Percentiles rank a stretch among this genome's conserved stretches.
These are phyloP conservation scores for Metopia argyrocephala DNA, from an alignment of 2,888 invertebrate genomes.

Conservation along the genomic window DNA sequence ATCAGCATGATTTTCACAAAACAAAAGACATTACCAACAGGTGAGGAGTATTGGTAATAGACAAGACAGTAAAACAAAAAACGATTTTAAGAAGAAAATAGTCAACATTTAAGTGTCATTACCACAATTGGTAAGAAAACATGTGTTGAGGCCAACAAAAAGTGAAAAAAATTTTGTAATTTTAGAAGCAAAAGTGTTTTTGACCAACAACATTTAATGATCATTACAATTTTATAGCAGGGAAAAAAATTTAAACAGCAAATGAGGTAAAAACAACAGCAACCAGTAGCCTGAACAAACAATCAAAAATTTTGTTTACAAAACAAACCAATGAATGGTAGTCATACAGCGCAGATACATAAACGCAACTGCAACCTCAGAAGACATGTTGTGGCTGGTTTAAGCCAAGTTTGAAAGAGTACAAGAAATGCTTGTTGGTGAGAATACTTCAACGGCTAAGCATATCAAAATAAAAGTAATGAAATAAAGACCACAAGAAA, in stretches of 20 bases:
- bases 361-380: background rate
- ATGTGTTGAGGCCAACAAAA: constrained; percentile 20
- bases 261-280: constrained; percentile 40
- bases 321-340: background rate
- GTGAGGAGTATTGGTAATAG: too few relatives aligned
- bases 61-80: constrained; percentile 3
- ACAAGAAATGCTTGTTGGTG: constrained; percentile 30
- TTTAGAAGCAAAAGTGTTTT: constrained; percentile 56
- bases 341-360: background rate
- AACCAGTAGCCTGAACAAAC: constrained; percentile 46
- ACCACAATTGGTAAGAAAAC: constrained; percentile 50
- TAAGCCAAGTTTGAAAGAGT: constrained; percentile 50
- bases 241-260: constrained; percentile 4
- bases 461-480: constrained; percentile 51
- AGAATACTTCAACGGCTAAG: constrained; percentile 14
- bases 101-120: constrained; percentile 51
- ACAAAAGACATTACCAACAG: background rate
- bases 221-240: constrained; percentile 40
- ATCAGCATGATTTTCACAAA: background rate
- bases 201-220: constrained; percentile 42
- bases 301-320: constrained; percentile 20
- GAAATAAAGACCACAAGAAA: constrained; percentile 27
- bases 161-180: constrained; percentile 31
- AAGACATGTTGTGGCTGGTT: constrained; percentile 36
- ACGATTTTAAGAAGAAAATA: constrained; percentile 3